Evolutionary conservation across 2,113 vertebrate species (phyloP), one percentile per base, ranked within the genome.

Genomic region (Bos javanicus): DNA sequence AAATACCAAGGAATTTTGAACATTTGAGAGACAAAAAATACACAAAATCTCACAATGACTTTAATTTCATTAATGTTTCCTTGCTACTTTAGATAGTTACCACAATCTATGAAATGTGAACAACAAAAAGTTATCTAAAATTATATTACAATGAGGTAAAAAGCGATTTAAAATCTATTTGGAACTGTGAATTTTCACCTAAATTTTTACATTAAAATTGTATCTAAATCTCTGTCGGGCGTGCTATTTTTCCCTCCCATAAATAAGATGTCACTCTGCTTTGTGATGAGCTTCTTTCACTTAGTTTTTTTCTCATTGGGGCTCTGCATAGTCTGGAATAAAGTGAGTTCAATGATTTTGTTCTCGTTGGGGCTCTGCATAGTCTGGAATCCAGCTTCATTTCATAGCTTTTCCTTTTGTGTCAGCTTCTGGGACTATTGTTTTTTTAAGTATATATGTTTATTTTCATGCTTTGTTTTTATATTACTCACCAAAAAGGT

Each of bases 161-260:
- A 95, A 74, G 14, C 62, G 89, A 46, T 95, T 95, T 83, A 64
- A 87, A 67, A 87, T 89, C 7, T 86, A 25, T 84, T 71, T 74
- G 39, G 39, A 52, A 17, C 46, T 74, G 16, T 78, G 21, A 84
- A 39, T 80, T 81, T 97, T 84, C 17, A 85, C 64, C 43, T 30
- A 82, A 71, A 82, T 74, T 39, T 80, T 74, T 54, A 52, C 39
- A 26, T 87, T 60, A 76, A 93, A 95, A 95, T 52, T 86, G 14
- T 23, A 0, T n/a, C 4, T 90, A 59, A 94, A 59, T 46, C n/a
- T 71, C n/a, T 74, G 39, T 74, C 43, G 21, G 62, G 30, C 0
- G 1, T 48, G 57, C 54, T 11, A 1, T 25, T 13, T 25, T 3
- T 1, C 10, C 6, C 2, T 6, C 9, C 8, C 1, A 1, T 3